Conservation (phyloP, 1,140 invertebrate species). For the Belonocnema kinseyi region DNA sequence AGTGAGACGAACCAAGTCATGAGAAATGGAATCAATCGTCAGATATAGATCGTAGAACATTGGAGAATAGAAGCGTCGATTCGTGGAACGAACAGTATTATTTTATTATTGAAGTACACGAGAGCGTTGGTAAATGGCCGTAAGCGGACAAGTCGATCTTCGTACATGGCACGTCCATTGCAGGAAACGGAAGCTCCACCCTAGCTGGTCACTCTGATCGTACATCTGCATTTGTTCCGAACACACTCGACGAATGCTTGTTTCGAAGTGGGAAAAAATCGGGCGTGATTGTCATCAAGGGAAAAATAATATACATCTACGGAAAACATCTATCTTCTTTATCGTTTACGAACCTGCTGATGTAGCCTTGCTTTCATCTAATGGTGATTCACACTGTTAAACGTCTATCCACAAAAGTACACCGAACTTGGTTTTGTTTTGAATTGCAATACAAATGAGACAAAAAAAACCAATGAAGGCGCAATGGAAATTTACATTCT, state of each 20-base stretch:
- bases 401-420: too few relatives aligned
- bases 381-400: too few relatives aligned
- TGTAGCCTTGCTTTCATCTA: too few relatives aligned
- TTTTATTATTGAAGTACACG: neutral
- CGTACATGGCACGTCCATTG: conserved; percentile 63
- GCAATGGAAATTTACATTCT: too few relatives aligned
- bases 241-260: conserved; percentile 33
- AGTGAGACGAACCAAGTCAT: neutral
- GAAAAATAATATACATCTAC: neutral
- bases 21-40: neutral
- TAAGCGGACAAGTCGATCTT: conserved; percentile 50
- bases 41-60: neutral
- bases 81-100: conserved; percentile 6
- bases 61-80: neutral
- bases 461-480: too few relatives aligned
- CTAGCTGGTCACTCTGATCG: conserved; percentile 46
- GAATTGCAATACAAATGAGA: too few relatives aligned
- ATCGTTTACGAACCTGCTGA: too few relatives aligned
- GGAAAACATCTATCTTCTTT: neutral
- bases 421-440: too few relatives aligned
- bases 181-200: conserved; percentile 73
- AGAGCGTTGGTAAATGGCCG: neutral
- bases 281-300: conserved; percentile 11
- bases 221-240: conserved; percentile 38
- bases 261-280: conserved; percentile 19